Evolutionary conservation across 2,113 vertebrate genomes (phyloP), one percentile per base, ranked within the genome.

Genomic region (Struthio camelus): DNA sequence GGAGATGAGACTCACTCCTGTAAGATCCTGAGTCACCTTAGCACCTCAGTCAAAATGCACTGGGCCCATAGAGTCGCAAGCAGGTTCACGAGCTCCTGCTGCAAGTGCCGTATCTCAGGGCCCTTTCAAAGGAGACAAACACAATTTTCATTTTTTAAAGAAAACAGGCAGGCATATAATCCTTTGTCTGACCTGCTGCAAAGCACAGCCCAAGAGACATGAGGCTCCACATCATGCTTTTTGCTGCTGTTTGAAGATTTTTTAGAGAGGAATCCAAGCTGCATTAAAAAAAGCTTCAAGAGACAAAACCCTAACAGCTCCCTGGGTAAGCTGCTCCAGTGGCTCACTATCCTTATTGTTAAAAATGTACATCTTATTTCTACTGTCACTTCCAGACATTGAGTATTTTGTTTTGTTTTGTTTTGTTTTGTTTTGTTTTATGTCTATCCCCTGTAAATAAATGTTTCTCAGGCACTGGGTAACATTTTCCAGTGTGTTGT

Each of bases 201-300:
- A 78, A 44, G 30, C 25, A 3, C 50, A 18, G 65, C 12, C 19
- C 0, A 0, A 23, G 24, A 56, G 77, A 48, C 38, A 4, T 3
- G 1, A 1, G 0, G 15, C 44, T 17, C 46, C 18, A 12, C 46
- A 19, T 38, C 2, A 0, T 19, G 58, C 9, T 1, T 2, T 80
- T 38, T 59, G 50, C 73, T 81, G 59, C 61, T 85, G 9, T 22
- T 46, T 30, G 70, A 82, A 82, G 27, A 20, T 28, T n/a, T 72
- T 54, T 71, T 30, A 38, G 30, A 80, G 66, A 27, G 0, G 1
- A 83, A 12, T 20, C 42, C 42, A 38, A 46, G 30, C 83, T 83
- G 83, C 6, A 24, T n/a, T 69, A 30, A 10, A 71, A 76, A 46
- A 79, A 61, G 3, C 42, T 72, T 71, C 67, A 77, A 5, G 0